Conservation (phyloP, 2,113 vertebrate species). For the Xenopus borealis region DNA sequence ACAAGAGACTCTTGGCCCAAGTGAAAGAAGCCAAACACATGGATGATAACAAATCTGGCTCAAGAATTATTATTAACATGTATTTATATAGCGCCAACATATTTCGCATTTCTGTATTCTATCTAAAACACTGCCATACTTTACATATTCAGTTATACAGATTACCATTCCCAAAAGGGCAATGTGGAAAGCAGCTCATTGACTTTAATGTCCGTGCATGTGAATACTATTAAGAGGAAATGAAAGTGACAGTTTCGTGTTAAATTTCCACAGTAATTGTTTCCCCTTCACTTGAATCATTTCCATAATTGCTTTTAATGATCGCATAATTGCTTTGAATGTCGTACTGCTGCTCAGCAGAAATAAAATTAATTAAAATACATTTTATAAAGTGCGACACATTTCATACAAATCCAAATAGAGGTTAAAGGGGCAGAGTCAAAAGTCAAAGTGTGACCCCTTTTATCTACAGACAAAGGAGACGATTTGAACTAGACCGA, state of each 20-base stretch:
- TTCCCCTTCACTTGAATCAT: constrained; percentile 12
- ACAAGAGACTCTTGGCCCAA: too few relatives aligned
- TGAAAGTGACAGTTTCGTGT: constrained; percentile 23
- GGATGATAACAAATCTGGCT: too few relatives aligned
- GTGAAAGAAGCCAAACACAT: too few relatives aligned
- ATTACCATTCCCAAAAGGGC: constrained; percentile 21
- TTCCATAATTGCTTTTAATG: constrained; percentile 26
- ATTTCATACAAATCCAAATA: not conserved
- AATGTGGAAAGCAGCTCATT: constrained; percentile 43
- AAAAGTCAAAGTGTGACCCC: too few relatives aligned
- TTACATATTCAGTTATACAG: not conserved
- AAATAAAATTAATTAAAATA: constrained; percentile 3
- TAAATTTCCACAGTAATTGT: constrained; percentile 34
- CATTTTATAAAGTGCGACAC: not conserved
- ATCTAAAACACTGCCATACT: too few relatives aligned
- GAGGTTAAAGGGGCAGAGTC: not conserved
- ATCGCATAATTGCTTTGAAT: not conserved
- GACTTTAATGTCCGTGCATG: constrained; percentile 48
- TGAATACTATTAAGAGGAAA: constrained; percentile 38
- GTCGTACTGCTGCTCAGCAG: constrained; percentile 7
- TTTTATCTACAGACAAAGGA: too few relatives aligned
- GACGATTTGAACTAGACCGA: too few relatives aligned
- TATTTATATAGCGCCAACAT: too few relatives aligned
- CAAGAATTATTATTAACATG: too few relatives aligned
- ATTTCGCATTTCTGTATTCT: too few relatives aligned